Evolutionary conservation across 1,140 invertebrate genomes (phyloP), one percentile per base, ranked within the genome.

Genomic region (Plectrocnemia conspersa): DNA sequence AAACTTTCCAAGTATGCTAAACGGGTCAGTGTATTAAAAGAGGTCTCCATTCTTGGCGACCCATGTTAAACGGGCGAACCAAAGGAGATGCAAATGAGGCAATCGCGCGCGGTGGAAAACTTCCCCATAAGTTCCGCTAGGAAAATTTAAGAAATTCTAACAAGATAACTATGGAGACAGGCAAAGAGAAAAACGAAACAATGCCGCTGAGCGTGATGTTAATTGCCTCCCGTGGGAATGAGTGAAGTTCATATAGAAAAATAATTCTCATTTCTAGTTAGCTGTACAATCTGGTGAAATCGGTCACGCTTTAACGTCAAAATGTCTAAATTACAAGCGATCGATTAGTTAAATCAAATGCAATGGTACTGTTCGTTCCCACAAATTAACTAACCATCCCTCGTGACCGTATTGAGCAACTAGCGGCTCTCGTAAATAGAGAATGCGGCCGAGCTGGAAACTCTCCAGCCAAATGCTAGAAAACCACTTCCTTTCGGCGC

Each of bases 61-160:
- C n/a, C 41, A 9, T 23, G 18, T 23, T 45, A 45, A 45, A 45
- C 25, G 42, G 21, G 42, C 11, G 25, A 45, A 45, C 25, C 44
- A 22, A 32, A 22, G 22, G 38, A 24, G 57, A 54, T 54, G 52
- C 52, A 54, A 54, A 59, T 54, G 57, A 54, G 52, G 45, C 49
- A 48, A 54, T 49, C 38, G 35, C 52, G n/a, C n/a, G n/a, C n/a
- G n/a, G 22, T 4, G 44, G 44, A n/a, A 45, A 54, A 59, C 52
- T 59, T 54, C 52, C 52, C 27, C 27, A 59, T 59, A 59, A 59
- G 57, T 54, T 54, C 44, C 24, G 7, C 10, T 33, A n/a, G 19
- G 10, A 33, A 48, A 44, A 44, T 38, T 38, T 16, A 16, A 7
- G 7, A 38, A 38, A 16, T 38, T 38, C 7, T 38, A 38, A 38